Evolutionary conservation across 1,140 invertebrate genomes (phyloP).

Genomic region (Drosophila melanogaster): Release_6_plus_ISO1_MT NC_004354.4:3133001-3133500

Average conservation of each 20-base stretch:
- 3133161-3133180: constrained; percentile 16
- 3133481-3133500: background rate
- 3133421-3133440: background rate
- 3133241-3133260: constrained; percentile 24
- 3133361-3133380: background rate
- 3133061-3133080: constrained; percentile 39
- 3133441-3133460: background rate
- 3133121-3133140: no score
- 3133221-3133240: constrained; percentile 68
- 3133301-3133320: constrained; percentile 32
- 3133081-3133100: constrained; percentile 64
- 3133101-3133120: constrained; percentile 74
- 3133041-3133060: constrained; percentile 28
- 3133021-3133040: constrained; percentile 55
- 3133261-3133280: constrained; percentile 33
- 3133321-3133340: background rate
- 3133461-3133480: background rate
- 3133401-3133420: background rate
- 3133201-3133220: constrained; percentile 80
- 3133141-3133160: constrained; percentile 7
- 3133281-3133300: constrained; percentile 21
- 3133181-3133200: constrained; percentile 60
- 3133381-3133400: background rate
- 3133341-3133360: background rate
- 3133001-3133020: constrained; percentile 75